Conservation (phyloP, 2,888 invertebrate species). For the Lithodes maja region DNA sequence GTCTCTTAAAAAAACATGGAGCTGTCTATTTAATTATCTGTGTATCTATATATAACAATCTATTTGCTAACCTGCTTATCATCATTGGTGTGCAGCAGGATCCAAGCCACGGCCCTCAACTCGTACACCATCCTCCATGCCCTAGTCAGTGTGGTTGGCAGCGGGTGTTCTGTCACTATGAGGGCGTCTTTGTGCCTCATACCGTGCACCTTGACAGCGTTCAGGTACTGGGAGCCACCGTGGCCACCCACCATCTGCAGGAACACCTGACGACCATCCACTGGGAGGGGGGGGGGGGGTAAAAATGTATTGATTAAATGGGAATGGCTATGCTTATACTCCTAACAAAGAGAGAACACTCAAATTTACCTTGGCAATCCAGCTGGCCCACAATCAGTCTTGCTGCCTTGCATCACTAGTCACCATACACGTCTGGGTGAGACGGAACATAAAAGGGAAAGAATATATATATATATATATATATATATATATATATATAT, state of each 20-base stretch:
- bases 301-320: background rate
- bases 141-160: background rate
- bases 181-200: background rate
- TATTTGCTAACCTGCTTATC: background rate
- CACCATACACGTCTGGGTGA: too few species aligned
- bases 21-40: too few species aligned
- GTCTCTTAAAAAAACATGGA: too few species aligned
- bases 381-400: too few species aligned
- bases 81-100: constrained; percentile 9
- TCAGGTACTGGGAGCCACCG: constrained; percentile 34
- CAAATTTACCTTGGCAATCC: too few species aligned
- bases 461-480: too few species aligned
- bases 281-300: background rate
- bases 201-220: constrained; percentile 31
- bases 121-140: constrained; percentile 46
- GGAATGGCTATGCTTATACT: too few species aligned
- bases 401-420: too few species aligned
- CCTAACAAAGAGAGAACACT: too few species aligned
- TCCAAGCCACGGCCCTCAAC: constrained; percentile 21
- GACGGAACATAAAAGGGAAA: too few species aligned
- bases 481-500: too few species aligned
- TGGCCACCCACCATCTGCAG: constrained; percentile 24
- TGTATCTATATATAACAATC: too few species aligned
- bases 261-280: constrained; percentile 40
- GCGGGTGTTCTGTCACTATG: constrained; percentile 40